Evolutionary conservation across 2,113 vertebrate genomes (phyloP), one percentile per base, ranked within the genome.

Genomic region (Muntiacus reevesi): DNA sequence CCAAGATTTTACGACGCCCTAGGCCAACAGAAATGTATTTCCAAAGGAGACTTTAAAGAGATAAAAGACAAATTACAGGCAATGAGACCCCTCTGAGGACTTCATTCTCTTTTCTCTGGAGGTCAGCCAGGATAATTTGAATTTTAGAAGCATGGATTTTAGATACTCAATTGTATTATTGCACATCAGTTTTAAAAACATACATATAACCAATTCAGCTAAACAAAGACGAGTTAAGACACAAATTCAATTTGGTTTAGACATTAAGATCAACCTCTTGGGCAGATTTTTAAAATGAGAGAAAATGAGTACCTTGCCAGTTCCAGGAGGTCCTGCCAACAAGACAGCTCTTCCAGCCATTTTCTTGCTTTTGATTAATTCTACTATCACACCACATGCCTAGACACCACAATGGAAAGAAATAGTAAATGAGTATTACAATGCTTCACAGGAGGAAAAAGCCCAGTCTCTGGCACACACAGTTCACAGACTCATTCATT

Each of bases 361-460:
- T 98, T 99, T 99, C 98, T 99, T 99, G 95, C 99, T 99, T 98
- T 99, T 99, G 98, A 99, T 99, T 93, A 99, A 98, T 92, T 99
- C 99, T 28, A 99, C 99, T 96, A 99, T 99, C 95, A 99, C 99
- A 3, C 99, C 99, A 98, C 99, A 99, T 23, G 99, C 99, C 99
- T 99, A 1, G 0, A 97, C 98, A 14, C 97, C 78, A 90, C 89
- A 95, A 74, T 25, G 74, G 78, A 94, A 97, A 83, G 40, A 97
- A 95, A 43, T 0, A 94, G 96, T 97, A 76, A 89, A 89, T 25
- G 28, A 30, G 62, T 84, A 98, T 91, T 60, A 89, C 5, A 87
- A 97, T 6, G 82, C 81, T n/a, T 95, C 67, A 55, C 15, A 1
- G 33, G 81, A 78, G 28, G 57, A 45, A 45, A 50, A 36, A 50